Percentiles rank a stretch among this genome's conserved stretches.
phyloP scores from a whole-genome alignment of 2,797 vertebrate genomes.

The Uromys caudimaculatus region DNA sequence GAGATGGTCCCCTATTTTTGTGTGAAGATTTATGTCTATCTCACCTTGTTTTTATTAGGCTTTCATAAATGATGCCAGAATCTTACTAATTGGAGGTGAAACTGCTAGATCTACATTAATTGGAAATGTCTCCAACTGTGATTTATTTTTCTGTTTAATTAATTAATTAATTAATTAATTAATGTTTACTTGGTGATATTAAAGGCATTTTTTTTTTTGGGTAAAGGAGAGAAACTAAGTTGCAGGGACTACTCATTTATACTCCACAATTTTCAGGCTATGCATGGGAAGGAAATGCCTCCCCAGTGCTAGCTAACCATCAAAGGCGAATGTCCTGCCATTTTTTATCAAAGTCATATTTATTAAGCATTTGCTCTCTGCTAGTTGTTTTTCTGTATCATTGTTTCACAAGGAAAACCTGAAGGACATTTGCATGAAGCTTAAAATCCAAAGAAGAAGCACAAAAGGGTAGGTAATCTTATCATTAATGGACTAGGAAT shows the following conservation, averaged over 20 bases:
- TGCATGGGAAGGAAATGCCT: fast-evolving
- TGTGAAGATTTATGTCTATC: neutral
- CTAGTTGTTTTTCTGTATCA: neutral
- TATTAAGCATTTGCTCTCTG: neutral
- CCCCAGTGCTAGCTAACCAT: fast-evolving
- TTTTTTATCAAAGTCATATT: neutral
- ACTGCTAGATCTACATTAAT: neutral
- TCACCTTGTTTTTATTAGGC: neutral
- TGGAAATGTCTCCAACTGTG: neutral
- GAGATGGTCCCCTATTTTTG: neutral
- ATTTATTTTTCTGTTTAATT: neutral
- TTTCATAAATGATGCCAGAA: neutral
- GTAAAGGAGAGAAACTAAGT: neutral
- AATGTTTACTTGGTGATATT: neutral
- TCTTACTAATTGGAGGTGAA: neutral
- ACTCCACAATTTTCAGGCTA: neutral
- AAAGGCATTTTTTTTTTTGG: neutral
- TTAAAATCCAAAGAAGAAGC: neutral
- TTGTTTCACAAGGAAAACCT: neutral
- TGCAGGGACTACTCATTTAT: neutral
- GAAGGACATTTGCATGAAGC: neutral
- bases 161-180: neutral
- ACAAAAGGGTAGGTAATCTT: neutral
- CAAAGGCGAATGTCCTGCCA: too few species aligned
- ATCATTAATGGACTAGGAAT: neutral